These are phyloP conservation scores for Archaeoteleia sp. DNA, from an alignment of 2,888 invertebrate species.

Conservation along the genomic window DNA sequence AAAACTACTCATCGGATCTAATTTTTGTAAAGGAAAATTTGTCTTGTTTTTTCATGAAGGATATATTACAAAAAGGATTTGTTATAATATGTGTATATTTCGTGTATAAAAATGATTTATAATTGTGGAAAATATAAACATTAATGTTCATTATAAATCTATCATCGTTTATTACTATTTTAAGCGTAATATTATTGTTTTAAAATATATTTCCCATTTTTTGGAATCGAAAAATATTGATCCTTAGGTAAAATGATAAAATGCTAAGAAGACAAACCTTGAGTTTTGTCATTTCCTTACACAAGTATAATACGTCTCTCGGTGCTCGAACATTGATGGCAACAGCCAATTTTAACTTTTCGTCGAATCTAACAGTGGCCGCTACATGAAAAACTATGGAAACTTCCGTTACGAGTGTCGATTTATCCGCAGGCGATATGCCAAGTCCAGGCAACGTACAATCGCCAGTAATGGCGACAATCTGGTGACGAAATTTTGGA, in stretches of 20 bases:
- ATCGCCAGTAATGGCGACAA: constrained; percentile 78
- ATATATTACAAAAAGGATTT: no score
- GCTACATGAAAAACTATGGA: constrained; percentile 78
- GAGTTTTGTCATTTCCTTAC: constrained; percentile 80
- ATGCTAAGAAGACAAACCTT: constrained; percentile 74
- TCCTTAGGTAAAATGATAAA: constrained; percentile 11
- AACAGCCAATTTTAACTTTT: constrained; percentile 83
- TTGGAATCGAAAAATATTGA: no score
- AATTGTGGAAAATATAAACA: no score
- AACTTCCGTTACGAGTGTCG: constrained; percentile 76
- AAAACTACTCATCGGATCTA: no score
- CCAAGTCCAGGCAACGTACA: constrained; percentile 80
- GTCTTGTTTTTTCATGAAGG: no score
- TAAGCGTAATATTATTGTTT: no score
- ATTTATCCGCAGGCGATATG: constrained; percentile 77
- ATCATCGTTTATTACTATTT: no score
- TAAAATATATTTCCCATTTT: no score
- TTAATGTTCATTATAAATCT: no score
- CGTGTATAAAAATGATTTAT: no score
- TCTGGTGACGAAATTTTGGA: constrained; percentile 80
- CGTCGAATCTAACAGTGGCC: constrained; percentile 82
- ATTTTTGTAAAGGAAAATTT: no score
- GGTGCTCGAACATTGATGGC: constrained; percentile 85
- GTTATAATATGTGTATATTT: no score
- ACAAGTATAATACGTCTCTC: constrained; percentile 80